phyloP scores from a whole-genome alignment of 2,797 vertebrate genomes.

The Brachyrhaphis roseni region DNA sequence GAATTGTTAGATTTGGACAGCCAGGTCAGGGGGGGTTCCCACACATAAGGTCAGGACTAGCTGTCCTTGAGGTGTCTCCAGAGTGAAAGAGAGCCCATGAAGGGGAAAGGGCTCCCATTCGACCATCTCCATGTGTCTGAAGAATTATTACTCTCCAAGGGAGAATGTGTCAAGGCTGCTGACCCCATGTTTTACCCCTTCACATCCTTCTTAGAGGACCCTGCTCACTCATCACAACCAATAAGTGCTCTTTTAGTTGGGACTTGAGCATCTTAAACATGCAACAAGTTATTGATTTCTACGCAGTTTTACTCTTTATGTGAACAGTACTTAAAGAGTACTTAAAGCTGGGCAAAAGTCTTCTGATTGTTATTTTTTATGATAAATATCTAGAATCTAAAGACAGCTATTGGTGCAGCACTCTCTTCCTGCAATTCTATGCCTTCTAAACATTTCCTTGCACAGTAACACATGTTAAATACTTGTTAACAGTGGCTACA shows the following conservation, averaged over 20 bases:
- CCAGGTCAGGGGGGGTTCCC: no score
- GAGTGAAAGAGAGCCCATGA: constrained; percentile 37
- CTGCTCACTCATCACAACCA: constrained; percentile 16
- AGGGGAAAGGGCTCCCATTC: constrained; percentile 44
- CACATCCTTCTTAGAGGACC: constrained; percentile 41
- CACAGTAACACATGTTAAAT: background rate
- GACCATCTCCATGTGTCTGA: constrained; percentile 20
- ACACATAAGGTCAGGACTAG: constrained; percentile 16
- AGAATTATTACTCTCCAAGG: constrained; percentile 60
- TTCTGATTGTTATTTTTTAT: background rate
- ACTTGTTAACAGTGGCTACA: constrained; percentile 19
- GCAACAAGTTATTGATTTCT: constrained; percentile 6
- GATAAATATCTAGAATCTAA: background rate
- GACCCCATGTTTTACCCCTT: constrained; percentile 58
- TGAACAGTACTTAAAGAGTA: background rate
- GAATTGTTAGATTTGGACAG: background rate
- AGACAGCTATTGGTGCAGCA: background rate
- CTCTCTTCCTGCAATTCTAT: background rate
- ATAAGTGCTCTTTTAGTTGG: constrained; percentile 7
- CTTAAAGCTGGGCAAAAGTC: background rate
- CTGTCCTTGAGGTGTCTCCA: constrained; percentile 46
- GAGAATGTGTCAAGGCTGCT: constrained; percentile 66
- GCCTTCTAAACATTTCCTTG: background rate
- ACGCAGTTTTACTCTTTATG: background rate
- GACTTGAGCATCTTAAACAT: constrained; percentile 3